Conservation (phyloP, 2,888 invertebrate species). For the Sturmia bella region DNA sequence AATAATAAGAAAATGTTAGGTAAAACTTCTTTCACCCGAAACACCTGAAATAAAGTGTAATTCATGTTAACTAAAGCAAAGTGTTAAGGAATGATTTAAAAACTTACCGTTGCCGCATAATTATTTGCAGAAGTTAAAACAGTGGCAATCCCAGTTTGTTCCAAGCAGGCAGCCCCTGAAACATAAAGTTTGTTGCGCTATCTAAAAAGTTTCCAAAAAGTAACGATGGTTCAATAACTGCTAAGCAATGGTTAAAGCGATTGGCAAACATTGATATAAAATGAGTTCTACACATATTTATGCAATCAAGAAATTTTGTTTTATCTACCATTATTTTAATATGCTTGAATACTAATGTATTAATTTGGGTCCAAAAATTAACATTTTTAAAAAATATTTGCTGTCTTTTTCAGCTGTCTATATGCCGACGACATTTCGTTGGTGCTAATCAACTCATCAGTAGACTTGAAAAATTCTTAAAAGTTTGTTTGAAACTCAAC, state of each 20-base stretch:
- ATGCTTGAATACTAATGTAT: constrained; percentile 12
- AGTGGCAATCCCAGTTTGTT: constrained; percentile 84
- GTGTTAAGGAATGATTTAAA: not conserved
- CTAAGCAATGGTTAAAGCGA: constrained; percentile 83
- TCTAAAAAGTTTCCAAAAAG: constrained; percentile 84
- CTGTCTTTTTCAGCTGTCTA: no score
- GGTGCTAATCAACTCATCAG: no score
- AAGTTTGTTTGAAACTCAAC: no score
- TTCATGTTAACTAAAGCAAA: not conserved
- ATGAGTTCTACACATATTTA: constrained; percentile 70
- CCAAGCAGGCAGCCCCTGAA: no score
- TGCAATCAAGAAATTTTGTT: not conserved
- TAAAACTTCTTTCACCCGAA: constrained; percentile 86
- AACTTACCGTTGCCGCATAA: constrained; percentile 84
- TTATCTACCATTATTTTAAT: not conserved
- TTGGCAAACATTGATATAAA: constrained; percentile 79
- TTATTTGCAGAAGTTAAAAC: constrained; percentile 84
- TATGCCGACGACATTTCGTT: no score
- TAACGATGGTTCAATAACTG: constrained; percentile 84
- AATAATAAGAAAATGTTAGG: constrained; percentile 88
- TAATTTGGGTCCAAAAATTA: no score
- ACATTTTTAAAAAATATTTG: no score
- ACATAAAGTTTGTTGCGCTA: constrained; percentile 83
- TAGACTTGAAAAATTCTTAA: no score
- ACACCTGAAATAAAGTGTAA: constrained; percentile 88